Conservation (phyloP, 2,888 invertebrate species). For the Drosophila silvestris region DNA sequence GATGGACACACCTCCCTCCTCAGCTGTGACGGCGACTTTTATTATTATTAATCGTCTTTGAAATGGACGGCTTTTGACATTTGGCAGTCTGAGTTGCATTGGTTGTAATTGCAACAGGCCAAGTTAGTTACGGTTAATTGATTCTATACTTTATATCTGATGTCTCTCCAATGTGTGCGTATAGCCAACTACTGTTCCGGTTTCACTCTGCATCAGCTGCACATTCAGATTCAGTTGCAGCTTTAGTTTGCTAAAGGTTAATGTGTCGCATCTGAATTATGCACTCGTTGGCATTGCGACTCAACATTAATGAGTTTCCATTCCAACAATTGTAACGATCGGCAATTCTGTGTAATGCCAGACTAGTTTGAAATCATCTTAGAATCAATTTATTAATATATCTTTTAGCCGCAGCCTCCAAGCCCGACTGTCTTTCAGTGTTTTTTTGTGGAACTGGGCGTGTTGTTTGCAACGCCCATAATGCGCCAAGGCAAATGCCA, state of each 20-base stretch:
- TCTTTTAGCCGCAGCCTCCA: conserved; percentile 15
- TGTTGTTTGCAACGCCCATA: conserved; percentile 50
- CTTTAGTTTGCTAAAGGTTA: conserved; percentile 60
- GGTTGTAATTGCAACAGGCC: conserved; percentile 50
- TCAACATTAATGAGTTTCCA: conserved; percentile 64
- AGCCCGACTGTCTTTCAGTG: conserved; percentile 9
- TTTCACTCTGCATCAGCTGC: conserved; percentile 26
- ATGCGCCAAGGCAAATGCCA: conserved; percentile 78
- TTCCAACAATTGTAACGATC: conserved; percentile 25
- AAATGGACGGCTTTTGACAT: conserved; percentile 49
- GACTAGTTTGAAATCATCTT: conserved; percentile 35
- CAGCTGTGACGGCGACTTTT: conserved; percentile 1
- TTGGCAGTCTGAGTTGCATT: conserved; percentile 41
- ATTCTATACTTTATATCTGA: conserved; percentile 32
- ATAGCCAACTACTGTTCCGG: conserved; percentile 54
- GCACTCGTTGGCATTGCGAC: conserved; percentile 68
- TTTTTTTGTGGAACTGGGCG: conserved; percentile 58
- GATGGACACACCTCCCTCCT: conserved; percentile 60
- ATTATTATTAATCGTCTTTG: conserved; percentile 46
- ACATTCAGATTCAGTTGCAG: conserved; percentile 5
- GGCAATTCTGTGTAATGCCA: conserved; percentile 11
- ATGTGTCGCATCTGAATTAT: conserved; percentile 73
- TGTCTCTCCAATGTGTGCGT: conserved; percentile 49
- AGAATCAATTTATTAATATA: conserved; percentile 52
- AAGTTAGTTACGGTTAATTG: conserved; percentile 58